A percentile compares a stretch with the other conserved stretches of the same genome.
Conservation (phyloP, 2,797 vertebrate genomes). For the Masticophis lateralis region DNA sequence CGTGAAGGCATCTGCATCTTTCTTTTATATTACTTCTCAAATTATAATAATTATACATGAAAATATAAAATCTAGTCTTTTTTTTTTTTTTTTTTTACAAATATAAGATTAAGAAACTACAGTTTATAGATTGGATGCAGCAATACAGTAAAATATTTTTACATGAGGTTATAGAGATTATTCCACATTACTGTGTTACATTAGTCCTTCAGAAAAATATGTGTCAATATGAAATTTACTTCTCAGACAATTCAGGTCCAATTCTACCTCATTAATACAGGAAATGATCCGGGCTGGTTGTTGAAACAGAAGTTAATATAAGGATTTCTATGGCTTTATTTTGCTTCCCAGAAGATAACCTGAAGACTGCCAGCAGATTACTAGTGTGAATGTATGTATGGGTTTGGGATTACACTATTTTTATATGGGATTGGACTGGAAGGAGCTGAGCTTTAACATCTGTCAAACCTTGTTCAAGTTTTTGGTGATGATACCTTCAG, state of each 20-base stretch:
- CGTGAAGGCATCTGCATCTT: not conserved
- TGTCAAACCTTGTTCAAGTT: not conserved
- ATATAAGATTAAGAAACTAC: not conserved
- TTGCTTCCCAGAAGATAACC: not conserved
- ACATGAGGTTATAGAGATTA: not conserved
- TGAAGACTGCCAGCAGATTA: not conserved
- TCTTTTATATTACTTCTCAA: not conserved
- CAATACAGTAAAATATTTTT: not conserved
- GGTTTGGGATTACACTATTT: not conserved
- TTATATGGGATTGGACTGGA: not conserved
- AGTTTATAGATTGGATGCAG: not conserved
- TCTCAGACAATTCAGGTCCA: not conserved
- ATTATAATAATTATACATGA: not conserved
- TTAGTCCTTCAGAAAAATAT: not conserved
- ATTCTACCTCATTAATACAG: not conserved
- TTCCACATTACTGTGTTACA: not conserved
- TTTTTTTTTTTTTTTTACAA: not conserved
- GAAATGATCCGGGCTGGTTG: not conserved
- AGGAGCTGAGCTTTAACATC: not conserved
- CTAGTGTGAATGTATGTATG: not conserved
- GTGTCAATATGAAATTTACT: not conserved
- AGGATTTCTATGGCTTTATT: not conserved
- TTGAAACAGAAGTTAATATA: not conserved
- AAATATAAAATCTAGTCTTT: not conserved
- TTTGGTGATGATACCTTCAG: not conserved